Evolutionary conservation across 2,888 invertebrate genomes (phyloP).

Genomic region (Ectobius pallidus): DNA sequence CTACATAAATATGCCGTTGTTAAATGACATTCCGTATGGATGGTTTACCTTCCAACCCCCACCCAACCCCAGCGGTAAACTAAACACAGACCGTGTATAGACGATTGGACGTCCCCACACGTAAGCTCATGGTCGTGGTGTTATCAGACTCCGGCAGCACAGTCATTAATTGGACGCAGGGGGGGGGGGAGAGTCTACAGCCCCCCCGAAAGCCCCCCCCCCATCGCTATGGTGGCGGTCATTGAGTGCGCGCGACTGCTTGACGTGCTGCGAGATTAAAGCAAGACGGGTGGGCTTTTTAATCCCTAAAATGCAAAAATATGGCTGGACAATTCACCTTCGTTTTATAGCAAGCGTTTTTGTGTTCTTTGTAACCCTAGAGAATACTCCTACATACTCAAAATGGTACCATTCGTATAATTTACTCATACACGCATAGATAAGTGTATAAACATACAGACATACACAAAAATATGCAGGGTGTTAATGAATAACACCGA

Average conservation of each 20-base stretch:
- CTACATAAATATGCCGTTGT: slow-evolving; percentile 22
- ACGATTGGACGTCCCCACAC: slow-evolving; percentile 19
- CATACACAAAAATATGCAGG: too few species aligned
- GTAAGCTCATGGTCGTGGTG: slow-evolving; percentile 7
- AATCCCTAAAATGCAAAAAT: slow-evolving; percentile 33
- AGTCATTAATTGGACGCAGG: slow-evolving; percentile 15
- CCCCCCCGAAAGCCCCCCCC: too few species aligned
- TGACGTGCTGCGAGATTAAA: slow-evolving; percentile 21
- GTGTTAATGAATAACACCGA: too few species aligned
- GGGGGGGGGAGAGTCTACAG: too few species aligned
- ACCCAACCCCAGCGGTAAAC: not conserved
- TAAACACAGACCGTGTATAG: not conserved
- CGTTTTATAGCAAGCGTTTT: slow-evolving; percentile 1
- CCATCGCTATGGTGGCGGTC: not conserved
- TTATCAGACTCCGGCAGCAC: slow-evolving; percentile 16
- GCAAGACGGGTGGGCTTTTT: slow-evolving; percentile 15
- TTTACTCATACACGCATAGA: too few species aligned
- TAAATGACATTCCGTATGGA: slow-evolving; percentile 20
- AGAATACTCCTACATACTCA: too few species aligned
- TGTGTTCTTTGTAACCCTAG: not conserved
- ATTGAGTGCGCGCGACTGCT: slow-evolving; percentile 2
- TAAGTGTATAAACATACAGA: too few species aligned
- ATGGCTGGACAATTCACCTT: slow-evolving; percentile 25
- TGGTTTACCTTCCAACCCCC: not conserved
- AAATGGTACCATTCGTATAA: too few species aligned